Base-by-base conservation (phyloP, 2,113 vertebrate species). In the Centrocercus urophasianus region DNA sequence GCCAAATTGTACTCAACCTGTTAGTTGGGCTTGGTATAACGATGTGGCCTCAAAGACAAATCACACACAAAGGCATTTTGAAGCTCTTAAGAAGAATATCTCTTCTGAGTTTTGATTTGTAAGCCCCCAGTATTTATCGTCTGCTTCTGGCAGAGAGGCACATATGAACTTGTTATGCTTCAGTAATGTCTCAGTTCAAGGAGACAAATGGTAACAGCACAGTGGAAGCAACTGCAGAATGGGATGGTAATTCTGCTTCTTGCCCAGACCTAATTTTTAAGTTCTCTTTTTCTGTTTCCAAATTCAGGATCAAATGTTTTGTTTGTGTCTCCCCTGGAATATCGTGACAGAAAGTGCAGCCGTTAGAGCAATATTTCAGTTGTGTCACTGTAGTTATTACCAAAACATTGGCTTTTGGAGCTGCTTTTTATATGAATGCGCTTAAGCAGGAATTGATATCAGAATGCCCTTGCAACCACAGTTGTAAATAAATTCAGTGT, bases 101-200 rank as follows among this genome's bases (percentile, higher is more conserved):
- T 80, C 60, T 80, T 92, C 54, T 60, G 78, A 93, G 64, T 66
- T 94, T 79, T 69, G 60, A 72, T 69, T 87, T 86, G 84, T 73
- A 87, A 79, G 27, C 18, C 50, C 71, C 16, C 36, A 43, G 0
- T 86, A 88, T 32, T 83, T 47, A 52, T 32, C 38, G n/a, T 52
- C 74, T 28, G 20, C 48, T 78, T 75, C 84, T 89, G 71, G 59
- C 77, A 79, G 63, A 88, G 74, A 87, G 61, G 40, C 30, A 52
- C 59, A n/a, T 52, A 50, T 67, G 67, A 72, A 79, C 54, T 61
- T 36, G 66, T 72, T 89, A 61, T 4, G 78, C 93, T 82, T 91
- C 78, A 76, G 71, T 87, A 85, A 70, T 61, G 64, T 56, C 74
- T 87, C 8, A 1, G 32, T 76, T 69, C 19, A 4, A 79, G 48